Evolutionary conservation across 2,797 vertebrate species (phyloP).

Genomic region (Syngnathus acus): DNA sequence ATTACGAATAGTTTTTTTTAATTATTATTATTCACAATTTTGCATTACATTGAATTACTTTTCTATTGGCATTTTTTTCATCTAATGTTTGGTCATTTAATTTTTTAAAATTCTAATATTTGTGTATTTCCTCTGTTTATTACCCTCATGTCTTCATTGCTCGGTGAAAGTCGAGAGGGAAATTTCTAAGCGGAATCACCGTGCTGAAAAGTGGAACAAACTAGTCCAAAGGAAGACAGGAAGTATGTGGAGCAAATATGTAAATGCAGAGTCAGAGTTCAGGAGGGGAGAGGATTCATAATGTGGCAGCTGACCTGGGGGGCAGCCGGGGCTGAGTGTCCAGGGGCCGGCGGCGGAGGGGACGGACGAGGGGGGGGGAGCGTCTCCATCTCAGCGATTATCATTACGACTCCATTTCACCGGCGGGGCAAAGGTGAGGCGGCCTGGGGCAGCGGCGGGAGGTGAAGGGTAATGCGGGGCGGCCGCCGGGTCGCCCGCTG

Average conservation of each 20-base stretch:
- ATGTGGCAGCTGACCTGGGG: slow-evolving; percentile 76
- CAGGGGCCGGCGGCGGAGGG: slow-evolving; percentile 59
- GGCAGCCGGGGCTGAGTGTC: slow-evolving; percentile 66
- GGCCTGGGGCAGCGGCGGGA: slow-evolving; percentile 53
- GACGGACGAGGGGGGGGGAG: slow-evolving; percentile 34
- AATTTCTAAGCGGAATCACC: not conserved
- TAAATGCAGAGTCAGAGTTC: slow-evolving; percentile 76
- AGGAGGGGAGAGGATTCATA: slow-evolving; percentile 61
- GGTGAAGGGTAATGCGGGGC: slow-evolving; percentile 52
- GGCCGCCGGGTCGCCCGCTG: slow-evolving; percentile 37
- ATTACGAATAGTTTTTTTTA: too few species aligned
- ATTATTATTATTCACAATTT: too few species aligned
- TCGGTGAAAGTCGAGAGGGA: not conserved
- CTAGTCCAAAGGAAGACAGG: slow-evolving; percentile 30
- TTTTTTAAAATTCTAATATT: too few species aligned
- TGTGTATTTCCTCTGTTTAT: too few species aligned
- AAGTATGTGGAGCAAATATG: slow-evolving; percentile 49
- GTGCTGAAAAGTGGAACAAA: slow-evolving; percentile 26
- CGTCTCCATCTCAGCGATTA: slow-evolving; percentile 74
- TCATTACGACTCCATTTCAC: slow-evolving; percentile 69
- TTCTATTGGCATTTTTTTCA: too few species aligned
- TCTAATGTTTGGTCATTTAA: too few species aligned
- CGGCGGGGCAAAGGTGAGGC: slow-evolving; percentile 68
- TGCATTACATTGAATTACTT: too few species aligned
- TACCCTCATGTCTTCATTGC: not conserved